Conservation (phyloP, 2,888 invertebrate species). For the Ceraclea dissimilis region DNA sequence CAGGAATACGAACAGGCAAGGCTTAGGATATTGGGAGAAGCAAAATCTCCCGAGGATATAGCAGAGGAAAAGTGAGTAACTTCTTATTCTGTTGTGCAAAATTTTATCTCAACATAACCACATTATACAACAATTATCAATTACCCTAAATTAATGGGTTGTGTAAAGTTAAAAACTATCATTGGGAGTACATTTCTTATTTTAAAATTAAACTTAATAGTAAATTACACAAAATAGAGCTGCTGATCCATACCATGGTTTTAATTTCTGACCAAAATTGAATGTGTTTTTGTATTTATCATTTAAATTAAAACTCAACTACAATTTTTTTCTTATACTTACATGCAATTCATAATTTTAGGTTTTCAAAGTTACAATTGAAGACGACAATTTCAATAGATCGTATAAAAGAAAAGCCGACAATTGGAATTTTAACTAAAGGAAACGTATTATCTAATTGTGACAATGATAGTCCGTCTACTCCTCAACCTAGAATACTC, state of each 20-base stretch:
- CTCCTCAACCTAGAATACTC: constrained; percentile 26
- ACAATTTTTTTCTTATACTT: no score
- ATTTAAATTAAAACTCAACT: no score
- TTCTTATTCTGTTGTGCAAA: neutral
- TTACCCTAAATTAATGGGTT: no score
- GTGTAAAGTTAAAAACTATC: no score
- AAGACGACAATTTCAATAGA: constrained; percentile 28
- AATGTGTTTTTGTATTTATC: no score
- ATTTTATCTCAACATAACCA: neutral
- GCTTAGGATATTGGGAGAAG: constrained; percentile 82
- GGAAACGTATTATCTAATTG: constrained; percentile 32
- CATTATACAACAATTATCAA: no score
- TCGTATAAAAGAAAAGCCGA: constrained; percentile 25
- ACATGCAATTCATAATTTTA: neutral
- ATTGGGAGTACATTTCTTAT: no score
- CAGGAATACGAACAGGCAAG: constrained; percentile 92
- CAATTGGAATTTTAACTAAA: constrained; percentile 31
- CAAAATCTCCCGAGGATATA: constrained; percentile 70
- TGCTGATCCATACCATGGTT: no score
- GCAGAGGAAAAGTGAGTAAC: constrained; percentile 51
- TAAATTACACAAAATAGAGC: no score
- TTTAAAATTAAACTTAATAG: no score
- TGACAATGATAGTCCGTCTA: constrained; percentile 21
- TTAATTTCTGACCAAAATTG: no score
- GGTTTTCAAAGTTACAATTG: constrained; percentile 30